Base-by-base conservation (phyloP, 2,797 vertebrate genomes). In the Poeciliopsis turneri region DNA sequence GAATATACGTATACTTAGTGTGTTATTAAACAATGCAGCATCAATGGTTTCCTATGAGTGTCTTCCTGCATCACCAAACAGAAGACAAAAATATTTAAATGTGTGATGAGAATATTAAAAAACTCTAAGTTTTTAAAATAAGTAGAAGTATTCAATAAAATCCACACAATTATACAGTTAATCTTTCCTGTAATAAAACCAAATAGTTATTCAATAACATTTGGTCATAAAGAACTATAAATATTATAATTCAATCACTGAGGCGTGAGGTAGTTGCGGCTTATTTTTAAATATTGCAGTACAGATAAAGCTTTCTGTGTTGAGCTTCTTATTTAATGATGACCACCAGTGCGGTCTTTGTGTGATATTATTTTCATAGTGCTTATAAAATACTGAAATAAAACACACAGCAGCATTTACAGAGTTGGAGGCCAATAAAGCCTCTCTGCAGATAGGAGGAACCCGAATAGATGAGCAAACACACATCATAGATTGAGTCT, bases 351-450 rank as follows among this genome's bases (percentile, higher is more conserved):
- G 59, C 43, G 11, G 64, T n/a, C 64, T 78, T 89, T 77, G 53
- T 77, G 66, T 69, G 79, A 77, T 70, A 36, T 72, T 76, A 9
- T 74, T 77, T 79, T 74, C 66, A 43, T 25, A 20, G 20, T 53
- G 69, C 55, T 70, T n/a, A 77, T 91, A 2, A 90, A 89, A 81
- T 86, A 86, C 90, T 85, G 74, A 91, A 77, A 53, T 47, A 45
- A 61, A 84, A 87, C 75, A 83, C 72, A 77, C 30, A 59, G 75
- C n/a, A 78, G 57, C 72, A 84, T 81, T 85, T 85, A 85, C 74
- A 46, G 75, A 51, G 77, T 43, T 30, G 72, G 45, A 74, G 43
- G 49, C 5, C 87, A 28, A 30, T 10, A 51, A 64, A 76, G 77
- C 64, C 3, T 47, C 75, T 77, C 49, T 43, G 55, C 66, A 76